phyloP scores from a whole-genome alignment of 2,797 vertebrate species.

The Anableps anableps region DNA sequence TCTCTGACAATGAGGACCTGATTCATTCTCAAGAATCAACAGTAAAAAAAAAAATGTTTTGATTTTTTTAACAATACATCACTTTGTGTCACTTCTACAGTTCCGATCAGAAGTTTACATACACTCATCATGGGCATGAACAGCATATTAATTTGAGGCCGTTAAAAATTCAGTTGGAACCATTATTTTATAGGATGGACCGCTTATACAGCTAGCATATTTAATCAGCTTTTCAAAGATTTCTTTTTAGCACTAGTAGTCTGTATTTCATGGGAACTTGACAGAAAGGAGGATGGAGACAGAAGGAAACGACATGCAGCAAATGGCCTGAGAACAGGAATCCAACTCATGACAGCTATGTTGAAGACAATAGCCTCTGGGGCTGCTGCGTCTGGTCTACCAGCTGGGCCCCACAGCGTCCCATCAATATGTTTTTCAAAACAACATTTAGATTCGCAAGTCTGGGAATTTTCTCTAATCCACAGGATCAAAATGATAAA shows the following conservation, averaged over 20 bases:
- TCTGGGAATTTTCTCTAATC: neutral
- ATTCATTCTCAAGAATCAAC: constrained; percentile 17
- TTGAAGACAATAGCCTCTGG: too few relatives aligned
- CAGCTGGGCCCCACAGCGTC: neutral
- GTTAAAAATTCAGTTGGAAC: neutral
- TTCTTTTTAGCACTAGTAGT: neutral
- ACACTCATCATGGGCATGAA: neutral
- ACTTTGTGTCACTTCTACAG: neutral
- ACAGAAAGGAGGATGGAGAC: neutral
- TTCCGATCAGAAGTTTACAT: neutral
- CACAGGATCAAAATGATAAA: neutral
- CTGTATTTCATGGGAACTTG: neutral
- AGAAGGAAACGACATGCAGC: neutral
- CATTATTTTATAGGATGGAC: neutral
- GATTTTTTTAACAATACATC: neutral
- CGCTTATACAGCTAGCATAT: neutral
- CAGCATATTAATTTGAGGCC: neutral
- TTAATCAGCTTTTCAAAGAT: neutral
- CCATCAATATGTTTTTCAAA: neutral
- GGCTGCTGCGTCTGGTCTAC: neutral
- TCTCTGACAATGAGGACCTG: constrained; percentile 3
- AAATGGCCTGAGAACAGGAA: neutral
- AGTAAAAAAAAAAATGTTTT: constrained; percentile 36
- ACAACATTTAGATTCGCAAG: neutral
- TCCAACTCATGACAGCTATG: neutral